These are phyloP conservation scores for Leiothrix lutea DNA, from an alignment of 2,113 vertebrate genomes.

Conservation along the genomic window DNA sequence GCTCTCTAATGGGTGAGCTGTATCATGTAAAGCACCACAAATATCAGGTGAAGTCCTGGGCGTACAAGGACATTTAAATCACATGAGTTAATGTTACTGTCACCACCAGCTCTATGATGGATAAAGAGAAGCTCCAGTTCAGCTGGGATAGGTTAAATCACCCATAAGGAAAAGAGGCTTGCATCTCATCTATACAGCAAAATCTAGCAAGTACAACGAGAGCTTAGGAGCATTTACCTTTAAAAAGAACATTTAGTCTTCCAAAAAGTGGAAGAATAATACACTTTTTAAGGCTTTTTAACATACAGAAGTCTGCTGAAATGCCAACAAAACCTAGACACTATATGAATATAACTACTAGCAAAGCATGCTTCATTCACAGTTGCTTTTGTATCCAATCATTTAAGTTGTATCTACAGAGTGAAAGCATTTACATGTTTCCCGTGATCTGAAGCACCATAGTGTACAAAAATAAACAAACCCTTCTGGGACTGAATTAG, in stretches of 20 bases:
- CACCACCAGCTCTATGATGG: not conserved
- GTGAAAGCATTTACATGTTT: not conserved
- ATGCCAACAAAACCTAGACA: not conserved
- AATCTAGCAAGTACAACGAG: not conserved
- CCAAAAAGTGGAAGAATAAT: not conserved
- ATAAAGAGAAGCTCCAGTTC: not conserved
- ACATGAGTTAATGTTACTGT: not conserved
- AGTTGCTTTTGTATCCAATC: not conserved
- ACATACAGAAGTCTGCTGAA: not conserved
- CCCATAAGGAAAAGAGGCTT: not conserved
- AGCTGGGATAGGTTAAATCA: not conserved
- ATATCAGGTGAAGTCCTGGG: not conserved
- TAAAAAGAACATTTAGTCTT: not conserved
- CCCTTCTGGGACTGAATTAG: conserved; percentile 30
- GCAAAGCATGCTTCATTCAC: not conserved
- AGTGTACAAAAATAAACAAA: not conserved
- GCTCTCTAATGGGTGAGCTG: not conserved
- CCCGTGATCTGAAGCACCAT: not conserved
- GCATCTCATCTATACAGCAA: not conserved
- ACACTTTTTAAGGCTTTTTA: not conserved
- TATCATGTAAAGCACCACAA: not conserved
- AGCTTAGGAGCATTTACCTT: not conserved
- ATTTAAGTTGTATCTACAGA: not conserved
- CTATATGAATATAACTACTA: not conserved
- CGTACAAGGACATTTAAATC: not conserved